These are phyloP conservation scores for Batillaria attramentaria DNA, from an alignment of 1,140 invertebrate species.

Conservation along the genomic window DNA sequence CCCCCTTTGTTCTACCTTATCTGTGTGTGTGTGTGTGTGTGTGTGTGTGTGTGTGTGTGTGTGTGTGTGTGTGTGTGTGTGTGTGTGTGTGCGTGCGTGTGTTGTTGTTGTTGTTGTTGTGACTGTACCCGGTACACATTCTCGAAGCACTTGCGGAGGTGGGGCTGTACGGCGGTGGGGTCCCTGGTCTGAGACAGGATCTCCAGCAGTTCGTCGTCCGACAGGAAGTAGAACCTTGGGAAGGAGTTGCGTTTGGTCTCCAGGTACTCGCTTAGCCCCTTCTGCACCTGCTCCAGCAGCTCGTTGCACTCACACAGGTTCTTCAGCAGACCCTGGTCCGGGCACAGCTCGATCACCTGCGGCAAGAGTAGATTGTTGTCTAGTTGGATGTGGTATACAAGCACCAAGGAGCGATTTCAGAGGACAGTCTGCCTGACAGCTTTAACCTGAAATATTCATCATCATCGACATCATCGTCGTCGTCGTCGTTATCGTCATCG, in stretches of 20 bases:
- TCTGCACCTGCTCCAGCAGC: constrained; percentile 80
- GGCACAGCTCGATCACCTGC: constrained; percentile 72
- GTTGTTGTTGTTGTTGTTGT: not conserved
- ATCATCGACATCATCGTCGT: no score
- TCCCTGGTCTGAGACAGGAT: constrained; percentile 87
- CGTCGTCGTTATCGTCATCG: no score
- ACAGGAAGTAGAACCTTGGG: constrained; percentile 88
- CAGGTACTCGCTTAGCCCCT: constrained; percentile 84
- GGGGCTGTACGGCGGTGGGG: constrained; percentile 85
- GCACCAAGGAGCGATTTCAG: not conserved
- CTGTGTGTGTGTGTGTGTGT: no score
- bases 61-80: not conserved
- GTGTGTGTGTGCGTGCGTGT: not conserved
- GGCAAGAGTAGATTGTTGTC: no score
- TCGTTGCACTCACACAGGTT: constrained; percentile 80
- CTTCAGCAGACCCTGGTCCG: constrained; percentile 76
- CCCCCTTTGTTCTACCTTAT: no score
- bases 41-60: not conserved
- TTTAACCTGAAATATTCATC: no score
- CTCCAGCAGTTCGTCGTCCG: constrained; percentile 89
- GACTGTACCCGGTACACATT: constrained; percentile 79
- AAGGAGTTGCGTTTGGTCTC: constrained; percentile 88
- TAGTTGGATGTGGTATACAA: no score
- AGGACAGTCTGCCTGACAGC: no score
- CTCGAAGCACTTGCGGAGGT: constrained; percentile 86